phyloP scores from a whole-genome alignment of 2,113 vertebrate genomes.

The Lepidothrix coronata region DNA sequence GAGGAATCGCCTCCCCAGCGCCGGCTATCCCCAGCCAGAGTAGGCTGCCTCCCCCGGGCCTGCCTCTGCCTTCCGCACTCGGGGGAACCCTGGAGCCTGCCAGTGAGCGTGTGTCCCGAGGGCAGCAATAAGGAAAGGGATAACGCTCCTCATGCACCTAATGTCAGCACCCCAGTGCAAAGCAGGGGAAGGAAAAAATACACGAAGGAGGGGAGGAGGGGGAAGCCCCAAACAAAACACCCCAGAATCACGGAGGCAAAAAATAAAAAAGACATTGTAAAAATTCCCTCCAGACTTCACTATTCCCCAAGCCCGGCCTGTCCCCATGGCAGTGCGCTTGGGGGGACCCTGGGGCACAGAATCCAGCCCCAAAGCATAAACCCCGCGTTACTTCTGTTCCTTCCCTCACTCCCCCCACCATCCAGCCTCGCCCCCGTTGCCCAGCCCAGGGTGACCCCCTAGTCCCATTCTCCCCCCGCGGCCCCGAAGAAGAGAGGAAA shows the following conservation, averaged over 20 bases:
- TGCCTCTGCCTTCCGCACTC: not conserved
- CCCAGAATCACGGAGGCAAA: not conserved
- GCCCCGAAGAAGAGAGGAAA: not conserved
- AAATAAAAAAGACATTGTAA: not conserved
- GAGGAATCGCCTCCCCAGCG: not conserved
- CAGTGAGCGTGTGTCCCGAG: not conserved
- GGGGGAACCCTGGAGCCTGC: not conserved
- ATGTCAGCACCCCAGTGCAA: not conserved
- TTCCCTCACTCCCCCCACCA: not conserved
- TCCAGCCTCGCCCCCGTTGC: not conserved
- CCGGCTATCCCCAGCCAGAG: not conserved
- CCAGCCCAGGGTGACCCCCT: not conserved
- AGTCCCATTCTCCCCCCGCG: not conserved
- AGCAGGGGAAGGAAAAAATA: not conserved
- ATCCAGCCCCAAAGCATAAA: not conserved
- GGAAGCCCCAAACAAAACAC: not conserved
- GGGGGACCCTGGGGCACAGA: not conserved
- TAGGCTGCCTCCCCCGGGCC: not conserved
- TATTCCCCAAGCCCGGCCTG: not conserved
- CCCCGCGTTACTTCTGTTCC: not conserved
- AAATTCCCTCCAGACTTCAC: not conserved
- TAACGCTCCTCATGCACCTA: not conserved
- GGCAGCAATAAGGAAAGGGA: not conserved
- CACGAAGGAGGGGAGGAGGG: accelerated
- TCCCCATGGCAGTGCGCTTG: not conserved